A percentile compares a stretch with the other conserved stretches of the same genome.
Conservation (phyloP, 2,797 vertebrate genomes). For the Rousettus madagascariensis region DNA sequence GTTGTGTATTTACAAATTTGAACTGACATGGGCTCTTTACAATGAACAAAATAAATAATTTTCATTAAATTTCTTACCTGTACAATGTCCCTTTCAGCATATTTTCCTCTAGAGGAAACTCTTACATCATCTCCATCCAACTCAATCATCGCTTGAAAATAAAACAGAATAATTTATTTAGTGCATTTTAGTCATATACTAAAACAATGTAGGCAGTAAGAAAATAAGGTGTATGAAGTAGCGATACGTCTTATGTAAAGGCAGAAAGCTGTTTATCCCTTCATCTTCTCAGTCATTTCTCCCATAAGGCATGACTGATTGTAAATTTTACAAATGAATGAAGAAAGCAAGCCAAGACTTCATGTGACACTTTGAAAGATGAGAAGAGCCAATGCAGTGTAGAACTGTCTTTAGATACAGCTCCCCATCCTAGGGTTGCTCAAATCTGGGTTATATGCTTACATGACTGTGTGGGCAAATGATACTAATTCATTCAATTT, state of each 20-base stretch:
- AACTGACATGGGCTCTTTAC: neutral
- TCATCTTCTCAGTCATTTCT: neutral
- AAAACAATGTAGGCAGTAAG: neutral
- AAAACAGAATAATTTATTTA: neutral
- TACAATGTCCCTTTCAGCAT: conserved; percentile 97
- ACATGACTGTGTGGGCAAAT: neutral
- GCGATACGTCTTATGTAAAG: neutral
- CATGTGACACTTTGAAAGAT: neutral
- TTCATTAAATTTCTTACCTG: conserved; percentile 88
- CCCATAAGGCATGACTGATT: neutral
- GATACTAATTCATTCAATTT: neutral
- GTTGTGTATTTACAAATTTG: neutral
- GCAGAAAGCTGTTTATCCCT: neutral
- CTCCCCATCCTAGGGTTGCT: neutral
- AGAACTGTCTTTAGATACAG: neutral
- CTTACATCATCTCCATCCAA: conserved; percentile 96
- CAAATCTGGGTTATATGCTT: neutral
- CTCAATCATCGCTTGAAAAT: conserved; percentile 94
- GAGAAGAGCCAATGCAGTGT: no score
- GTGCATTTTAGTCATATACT: conserved; percentile 32
- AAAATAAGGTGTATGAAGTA: neutral
- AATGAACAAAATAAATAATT: neutral
- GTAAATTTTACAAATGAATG: neutral
- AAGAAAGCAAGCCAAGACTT: neutral
- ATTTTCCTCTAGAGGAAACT: conserved; percentile 96